Conservation (phyloP, 2,113 vertebrate genomes). For the Thamnophis sirtalis region DNA sequence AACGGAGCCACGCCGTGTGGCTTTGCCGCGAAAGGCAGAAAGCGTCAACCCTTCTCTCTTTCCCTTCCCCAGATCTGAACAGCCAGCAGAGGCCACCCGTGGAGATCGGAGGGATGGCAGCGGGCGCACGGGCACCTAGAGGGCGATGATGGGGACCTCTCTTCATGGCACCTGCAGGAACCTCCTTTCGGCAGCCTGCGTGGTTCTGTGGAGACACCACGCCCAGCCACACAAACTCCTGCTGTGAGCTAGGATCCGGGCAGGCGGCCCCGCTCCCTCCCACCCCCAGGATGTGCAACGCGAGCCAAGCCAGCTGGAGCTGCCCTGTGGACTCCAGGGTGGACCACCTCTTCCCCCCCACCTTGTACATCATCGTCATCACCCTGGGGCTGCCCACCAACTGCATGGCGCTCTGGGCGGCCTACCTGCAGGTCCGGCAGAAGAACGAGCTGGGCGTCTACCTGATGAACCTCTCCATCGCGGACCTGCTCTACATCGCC, state of each 20-base stretch:
- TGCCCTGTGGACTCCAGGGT: conserved; percentile 87
- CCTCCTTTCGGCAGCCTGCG: background rate
- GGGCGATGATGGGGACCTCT: background rate
- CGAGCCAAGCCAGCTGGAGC: conserved; percentile 70
- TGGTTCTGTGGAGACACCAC: background rate
- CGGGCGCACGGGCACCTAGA: accelerated
- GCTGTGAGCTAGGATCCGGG: background rate
- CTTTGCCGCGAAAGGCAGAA: background rate
- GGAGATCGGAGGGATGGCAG: background rate
- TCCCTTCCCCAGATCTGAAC: background rate
- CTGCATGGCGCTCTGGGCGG: conserved; percentile 88
- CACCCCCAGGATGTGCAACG: conserved; percentile 77
- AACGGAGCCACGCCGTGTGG: background rate
- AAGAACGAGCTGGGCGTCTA: conserved; percentile 87
- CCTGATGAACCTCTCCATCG: conserved; percentile 88
- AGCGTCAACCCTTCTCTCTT: background rate
- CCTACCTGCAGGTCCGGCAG: conserved; percentile 85
- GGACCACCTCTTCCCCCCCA: conserved; percentile 87
- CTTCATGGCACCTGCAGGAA: background rate
- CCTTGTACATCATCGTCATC: conserved; percentile 86
- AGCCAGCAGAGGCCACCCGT: background rate
- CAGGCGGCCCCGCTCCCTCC: background rate
- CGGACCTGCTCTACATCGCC: conserved; percentile 86
- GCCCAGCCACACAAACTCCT: background rate
- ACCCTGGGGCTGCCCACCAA: conserved; percentile 84